Evolutionary conservation across 1,140 invertebrate genomes (phyloP), one percentile per base, ranked within the genome.

Genomic region (Atta colombica): DNA sequence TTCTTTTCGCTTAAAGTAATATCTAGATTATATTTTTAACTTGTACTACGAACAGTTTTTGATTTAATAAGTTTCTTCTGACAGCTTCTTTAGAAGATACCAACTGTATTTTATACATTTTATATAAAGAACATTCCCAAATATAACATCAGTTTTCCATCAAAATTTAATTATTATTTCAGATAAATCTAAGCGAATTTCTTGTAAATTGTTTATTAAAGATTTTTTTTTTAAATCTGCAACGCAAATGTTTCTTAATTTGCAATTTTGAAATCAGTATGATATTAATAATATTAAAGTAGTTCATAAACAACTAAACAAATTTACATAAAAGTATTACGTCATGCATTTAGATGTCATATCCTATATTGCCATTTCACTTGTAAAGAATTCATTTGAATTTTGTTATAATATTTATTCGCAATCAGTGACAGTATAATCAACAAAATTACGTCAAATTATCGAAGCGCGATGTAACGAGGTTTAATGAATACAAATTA

Each of bases 401-500:
- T n/a, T 68, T 4, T 69, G 6, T 2, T 55, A 49, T 80, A 82
- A 39, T 60, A 74, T 82, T 72, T 58, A 60, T 61, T 74, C 45
- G 39, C 55, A 72, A 82, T 72, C 25, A 49, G 80, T 74, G 55
- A 74, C n/a, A 25, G 16, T 82, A 61, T 61, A 74, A 84, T 84
- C 18, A 84, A 49, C 25, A 16, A 74, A 84, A 84, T 84, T 84
- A 74, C n/a, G 14, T 51, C 18, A 49, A 74, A 74, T 84, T 61
- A 84, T 84, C 21, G 55, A 61, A 61, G 61, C 45, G 55, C n/a
- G 68, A 82, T 74, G 53, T 51, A 25, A 45, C 28, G 14, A 28
- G 28, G 51, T 35, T 74, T 82, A 82, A 84, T 63, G 55, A 82
- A 72, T 45, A 21, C 39, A 84, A 60, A 75, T 84, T 51, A 63